Evolutionary conservation across 2,888 invertebrate species (phyloP).

Genomic region (Luperina testacea): DNA sequence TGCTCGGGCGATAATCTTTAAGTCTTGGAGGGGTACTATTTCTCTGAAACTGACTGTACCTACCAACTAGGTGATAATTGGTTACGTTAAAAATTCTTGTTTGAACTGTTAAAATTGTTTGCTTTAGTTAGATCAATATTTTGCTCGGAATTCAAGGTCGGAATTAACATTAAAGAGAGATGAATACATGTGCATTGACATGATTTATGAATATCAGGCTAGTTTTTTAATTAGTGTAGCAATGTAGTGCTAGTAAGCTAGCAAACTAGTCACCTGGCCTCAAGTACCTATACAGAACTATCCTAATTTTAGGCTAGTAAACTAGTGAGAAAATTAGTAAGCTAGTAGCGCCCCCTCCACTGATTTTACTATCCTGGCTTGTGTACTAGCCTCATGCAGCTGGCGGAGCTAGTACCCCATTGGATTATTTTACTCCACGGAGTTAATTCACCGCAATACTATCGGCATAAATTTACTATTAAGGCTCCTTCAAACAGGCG

Average conservation of each 20-base stretch:
- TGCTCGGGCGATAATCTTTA: no score
- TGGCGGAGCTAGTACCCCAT: neutral
- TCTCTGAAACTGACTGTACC: no score
- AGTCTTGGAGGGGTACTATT: no score
- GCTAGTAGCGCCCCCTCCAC: neutral
- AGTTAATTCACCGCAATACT: neutral
- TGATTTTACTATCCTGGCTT: no score
- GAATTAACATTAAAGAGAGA: neutral
- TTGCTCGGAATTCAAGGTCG: constrained; percentile 24
- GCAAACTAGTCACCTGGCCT: neutral
- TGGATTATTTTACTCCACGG: neutral
- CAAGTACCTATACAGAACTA: neutral
- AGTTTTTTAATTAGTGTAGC: neutral
- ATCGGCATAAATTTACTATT: neutral
- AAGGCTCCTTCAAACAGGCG: no score
- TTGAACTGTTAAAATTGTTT: constrained; percentile 42
- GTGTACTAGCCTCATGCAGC: no score
- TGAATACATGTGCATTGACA: neutral
- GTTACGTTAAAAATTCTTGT: constrained; percentile 17
- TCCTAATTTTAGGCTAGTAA: neutral
- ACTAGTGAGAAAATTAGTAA: neutral
- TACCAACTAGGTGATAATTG: constrained; percentile 29
- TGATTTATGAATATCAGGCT: neutral
- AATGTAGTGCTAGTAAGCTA: neutral
- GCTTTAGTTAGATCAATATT: constrained; percentile 32